phyloP scores from a whole-genome alignment of 2,113 vertebrate species.

The Aptenodytes patagonicus region DNA sequence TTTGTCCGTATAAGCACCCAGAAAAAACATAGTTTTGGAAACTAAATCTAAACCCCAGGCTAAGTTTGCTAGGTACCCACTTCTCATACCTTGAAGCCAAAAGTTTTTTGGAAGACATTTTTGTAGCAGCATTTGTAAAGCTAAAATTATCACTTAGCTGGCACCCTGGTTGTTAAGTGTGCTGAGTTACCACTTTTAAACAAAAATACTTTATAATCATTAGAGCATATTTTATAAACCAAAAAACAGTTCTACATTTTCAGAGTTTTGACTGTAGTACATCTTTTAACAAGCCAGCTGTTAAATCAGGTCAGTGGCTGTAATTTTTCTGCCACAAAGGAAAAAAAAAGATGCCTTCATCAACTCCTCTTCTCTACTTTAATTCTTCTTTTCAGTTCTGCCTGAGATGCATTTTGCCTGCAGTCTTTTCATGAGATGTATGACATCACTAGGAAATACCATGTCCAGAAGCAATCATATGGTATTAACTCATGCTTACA shows the following conservation, averaged over 20 bases:
- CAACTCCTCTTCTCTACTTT: background rate
- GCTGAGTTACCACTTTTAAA: background rate
- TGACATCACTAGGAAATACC: background rate
- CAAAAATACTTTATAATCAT: background rate
- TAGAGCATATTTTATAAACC: background rate
- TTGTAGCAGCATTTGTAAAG: background rate
- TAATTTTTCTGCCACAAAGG: background rate
- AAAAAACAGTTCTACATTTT: accelerated
- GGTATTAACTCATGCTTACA: background rate
- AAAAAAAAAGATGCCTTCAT: background rate
- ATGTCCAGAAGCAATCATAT: background rate
- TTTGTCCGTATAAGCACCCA: background rate
- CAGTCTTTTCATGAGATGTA: background rate
- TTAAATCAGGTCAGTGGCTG: background rate
- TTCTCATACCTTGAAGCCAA: background rate
- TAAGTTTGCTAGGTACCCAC: background rate
- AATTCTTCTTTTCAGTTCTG: background rate
- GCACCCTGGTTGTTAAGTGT: background rate
- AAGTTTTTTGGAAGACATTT: background rate
- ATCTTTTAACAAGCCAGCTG: background rate
- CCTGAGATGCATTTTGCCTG: background rate
- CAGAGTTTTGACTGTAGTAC: background rate
- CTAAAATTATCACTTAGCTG: background rate
- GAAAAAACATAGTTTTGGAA: background rate
- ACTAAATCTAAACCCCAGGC: background rate